Conservation (phyloP, 1,140 invertebrate genomes). For the Adelges cooleyi region DNA sequence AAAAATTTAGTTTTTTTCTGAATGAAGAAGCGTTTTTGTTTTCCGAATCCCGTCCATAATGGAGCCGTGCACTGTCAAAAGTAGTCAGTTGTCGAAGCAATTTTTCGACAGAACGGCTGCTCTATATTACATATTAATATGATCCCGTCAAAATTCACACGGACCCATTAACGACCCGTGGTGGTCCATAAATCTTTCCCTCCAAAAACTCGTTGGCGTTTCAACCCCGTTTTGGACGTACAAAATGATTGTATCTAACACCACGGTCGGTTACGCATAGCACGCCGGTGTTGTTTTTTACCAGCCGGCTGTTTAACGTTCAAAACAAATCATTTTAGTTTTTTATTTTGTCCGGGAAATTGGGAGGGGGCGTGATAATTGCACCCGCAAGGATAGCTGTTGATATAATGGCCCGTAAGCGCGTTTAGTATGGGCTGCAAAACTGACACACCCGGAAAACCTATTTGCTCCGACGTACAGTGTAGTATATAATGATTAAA, state of each 20-base stretch:
- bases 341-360: background rate
- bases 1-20: too few species aligned
- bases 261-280: conserved; percentile 6
- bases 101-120: too few species aligned
- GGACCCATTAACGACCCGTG: background rate
- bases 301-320: background rate
- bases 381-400: background rate
- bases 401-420: too few species aligned
- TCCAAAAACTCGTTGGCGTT: background rate
- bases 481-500: too few species aligned
- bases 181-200: background rate
- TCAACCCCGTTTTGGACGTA: background rate
- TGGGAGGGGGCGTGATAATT: background rate
- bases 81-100: too few species aligned
- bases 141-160: conserved; percentile 4
- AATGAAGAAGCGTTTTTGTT: too few species aligned
- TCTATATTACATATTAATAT: too few species aligned
- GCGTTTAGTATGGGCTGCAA: too few species aligned
- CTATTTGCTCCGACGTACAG: too few species aligned
- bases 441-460: too few species aligned
- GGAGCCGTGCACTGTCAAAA: too few species aligned
- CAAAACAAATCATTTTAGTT: background rate
- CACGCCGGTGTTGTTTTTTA: conserved; percentile 2
- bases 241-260: conserved; percentile 1
- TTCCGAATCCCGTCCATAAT: too few species aligned